A percentile compares a stretch with the other conserved stretches of the same genome.
phyloP scores from a whole-genome alignment of 2,888 invertebrate genomes.

The Sphinx pinastri region DNA sequence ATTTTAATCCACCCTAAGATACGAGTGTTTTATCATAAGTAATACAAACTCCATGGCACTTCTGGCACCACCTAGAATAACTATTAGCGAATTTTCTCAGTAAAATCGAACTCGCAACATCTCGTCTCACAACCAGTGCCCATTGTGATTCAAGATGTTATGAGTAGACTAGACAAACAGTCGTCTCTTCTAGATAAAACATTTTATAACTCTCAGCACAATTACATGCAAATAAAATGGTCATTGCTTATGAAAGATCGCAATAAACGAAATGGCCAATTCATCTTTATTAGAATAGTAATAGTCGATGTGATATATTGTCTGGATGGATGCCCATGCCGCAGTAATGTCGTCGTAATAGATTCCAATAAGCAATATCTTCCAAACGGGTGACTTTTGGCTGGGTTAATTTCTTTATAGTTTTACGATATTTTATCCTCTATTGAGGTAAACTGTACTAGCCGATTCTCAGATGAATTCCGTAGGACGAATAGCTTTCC shows the following conservation, averaged over 20 bases:
- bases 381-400: conserved; percentile 54
- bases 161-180: too few species aligned
- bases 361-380: conserved; percentile 72
- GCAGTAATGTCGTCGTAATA: conserved; percentile 54
- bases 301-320: conserved; percentile 48
- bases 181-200: not conserved
- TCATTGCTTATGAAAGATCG: conserved; percentile 2
- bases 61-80: too few species aligned
- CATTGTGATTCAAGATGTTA: too few species aligned
- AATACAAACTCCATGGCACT: too few species aligned
- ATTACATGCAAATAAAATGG: not conserved
- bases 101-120: too few species aligned
- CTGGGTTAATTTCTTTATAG: conserved; percentile 57
- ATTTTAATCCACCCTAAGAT: too few species aligned
- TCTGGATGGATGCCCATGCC: conserved; percentile 52
- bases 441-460: not conserved
- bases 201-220: not conserved
- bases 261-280: conserved; percentile 15
- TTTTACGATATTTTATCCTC: conserved; percentile 38
- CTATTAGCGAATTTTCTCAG: too few species aligned
- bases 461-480: too few species aligned
- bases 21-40: too few species aligned
- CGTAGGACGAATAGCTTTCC: too few species aligned
- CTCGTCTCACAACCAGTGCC: too few species aligned
- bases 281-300: conserved; percentile 39